Base-by-base conservation (phyloP, 2,888 invertebrate genomes). In the Epiblema foenella region DNA sequence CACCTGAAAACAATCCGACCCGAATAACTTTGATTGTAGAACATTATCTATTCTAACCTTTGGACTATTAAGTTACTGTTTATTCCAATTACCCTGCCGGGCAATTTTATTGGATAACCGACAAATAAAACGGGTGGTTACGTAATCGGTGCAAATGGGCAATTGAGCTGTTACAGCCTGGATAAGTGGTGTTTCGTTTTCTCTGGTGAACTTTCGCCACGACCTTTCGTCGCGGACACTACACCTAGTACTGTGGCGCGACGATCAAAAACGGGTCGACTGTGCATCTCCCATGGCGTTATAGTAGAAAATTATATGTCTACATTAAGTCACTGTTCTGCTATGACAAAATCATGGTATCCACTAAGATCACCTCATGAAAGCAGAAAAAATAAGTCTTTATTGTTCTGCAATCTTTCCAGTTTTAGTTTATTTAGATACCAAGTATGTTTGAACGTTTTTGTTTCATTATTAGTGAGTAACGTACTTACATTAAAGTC, bases 181-280 rank as follows among this genome's bases (percentile, higher is more conserved):
- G 62, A 73, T 76, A 72, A 75, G 76, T 69, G 76, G 66, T 78
- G 78, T 82, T 81, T 80, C 77, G 83, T 84, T 86, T 86, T 86
- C 87, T 81, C 83, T 77, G 77, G 76, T 85, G 85, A 86, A 89
- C 90, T 90, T 89, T 90, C 88, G 84, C 87, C 85, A 79, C 77
- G 76, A 69, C 69, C 70, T 70, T 75, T 83, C 85, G 83, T 85
- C 77, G 77, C 70, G 74, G 75, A 83, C 84, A 83, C 24, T 24
- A 24, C 4, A 24, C 4, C 1, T 24, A 24, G 24, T 24, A 24
- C 82, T 81, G 81, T 74, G 73, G 54, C 70, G 72, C 33, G 58
- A 52, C 67, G 39, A 58, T 64, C 51, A 65, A 59, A 59, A 65
- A 51, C 15, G 37, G 49, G 57, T 33, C 51, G 18, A 10, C 51